phyloP scores from a whole-genome alignment of 2,113 vertebrate genomes.

The Hyaena hyaena region DNA sequence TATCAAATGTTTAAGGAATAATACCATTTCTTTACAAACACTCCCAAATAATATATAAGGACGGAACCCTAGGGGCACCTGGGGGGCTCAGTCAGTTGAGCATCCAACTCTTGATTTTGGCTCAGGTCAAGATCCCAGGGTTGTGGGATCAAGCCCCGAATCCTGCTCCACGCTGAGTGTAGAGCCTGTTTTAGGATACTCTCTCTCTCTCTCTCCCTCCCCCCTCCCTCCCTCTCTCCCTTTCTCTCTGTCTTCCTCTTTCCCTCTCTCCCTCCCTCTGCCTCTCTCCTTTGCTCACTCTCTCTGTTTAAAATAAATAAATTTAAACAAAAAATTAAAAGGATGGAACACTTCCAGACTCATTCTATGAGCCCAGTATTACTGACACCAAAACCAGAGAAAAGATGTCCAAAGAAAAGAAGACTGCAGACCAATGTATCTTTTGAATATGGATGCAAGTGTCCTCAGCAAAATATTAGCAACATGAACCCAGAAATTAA shows the following conservation, averaged over 20 bases:
- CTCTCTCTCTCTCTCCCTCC: too few species aligned
- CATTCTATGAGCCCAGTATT: not conserved
- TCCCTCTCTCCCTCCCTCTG: too few species aligned
- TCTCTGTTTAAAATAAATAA: too few species aligned
- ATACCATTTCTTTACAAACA: not conserved
- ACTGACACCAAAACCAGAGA: not conserved
- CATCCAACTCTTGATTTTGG: too few species aligned
- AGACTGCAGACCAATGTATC: not conserved
- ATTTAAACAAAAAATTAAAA: not conserved
- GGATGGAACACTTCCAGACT: not conserved
- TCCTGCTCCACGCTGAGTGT: too few species aligned
- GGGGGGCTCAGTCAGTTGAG: too few species aligned
- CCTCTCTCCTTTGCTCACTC: too few species aligned
- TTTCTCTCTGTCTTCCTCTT: too few species aligned
- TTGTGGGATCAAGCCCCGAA: too few species aligned
- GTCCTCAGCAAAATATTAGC: not conserved
- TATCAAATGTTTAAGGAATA: not conserved
- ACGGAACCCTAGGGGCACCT: not conserved
- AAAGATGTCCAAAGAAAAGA: not conserved
- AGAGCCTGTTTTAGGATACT: too few species aligned
- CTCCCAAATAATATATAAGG: not conserved
- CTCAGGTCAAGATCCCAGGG: too few species aligned
- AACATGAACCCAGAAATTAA: not conserved
- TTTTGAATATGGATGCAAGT: not conserved
- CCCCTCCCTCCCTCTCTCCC: too few species aligned